Conservation (phyloP, 2,113 vertebrate species). For the Cheirogaleus medius region DNA sequence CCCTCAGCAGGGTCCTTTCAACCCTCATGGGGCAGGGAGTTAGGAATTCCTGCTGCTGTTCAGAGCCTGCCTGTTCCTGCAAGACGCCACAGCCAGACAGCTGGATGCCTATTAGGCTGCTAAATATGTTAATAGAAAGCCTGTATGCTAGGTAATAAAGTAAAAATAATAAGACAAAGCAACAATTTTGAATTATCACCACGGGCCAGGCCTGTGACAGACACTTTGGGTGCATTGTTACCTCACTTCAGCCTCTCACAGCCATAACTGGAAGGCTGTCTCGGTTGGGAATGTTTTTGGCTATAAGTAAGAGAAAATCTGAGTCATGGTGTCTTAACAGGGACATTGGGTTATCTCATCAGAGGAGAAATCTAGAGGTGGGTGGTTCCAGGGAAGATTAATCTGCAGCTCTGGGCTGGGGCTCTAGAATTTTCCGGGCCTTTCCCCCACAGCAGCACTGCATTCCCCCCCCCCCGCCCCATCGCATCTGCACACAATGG, state of each 20-base stretch:
- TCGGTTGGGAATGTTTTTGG: not conserved
- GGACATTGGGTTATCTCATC: not conserved
- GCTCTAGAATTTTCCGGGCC: not conserved
- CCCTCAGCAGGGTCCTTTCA: not conserved
- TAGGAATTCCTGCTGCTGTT: not conserved
- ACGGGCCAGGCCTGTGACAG: accelerated
- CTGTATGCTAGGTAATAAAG: not conserved
- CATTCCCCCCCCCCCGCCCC: too few species aligned
- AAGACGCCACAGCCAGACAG: not conserved
- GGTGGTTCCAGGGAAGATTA: not conserved
- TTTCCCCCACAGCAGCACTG: not conserved
- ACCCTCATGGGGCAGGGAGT: not conserved
- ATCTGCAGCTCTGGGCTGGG: not conserved
- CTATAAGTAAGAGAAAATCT: slow-evolving; percentile 31
- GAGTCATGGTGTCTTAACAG: not conserved
- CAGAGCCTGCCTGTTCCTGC: not conserved
- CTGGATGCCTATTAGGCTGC: not conserved
- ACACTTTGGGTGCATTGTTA: not conserved
- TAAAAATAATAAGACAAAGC: not conserved
- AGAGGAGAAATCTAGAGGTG: not conserved
- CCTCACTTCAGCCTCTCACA: not conserved
- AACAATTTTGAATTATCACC: not conserved
- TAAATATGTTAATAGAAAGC: not conserved
- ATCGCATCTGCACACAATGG: not conserved
- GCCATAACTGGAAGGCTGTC: not conserved